Evolutionary conservation across 2,888 invertebrate genomes (phyloP).

Genomic region (Oscheius sp.): DNA sequence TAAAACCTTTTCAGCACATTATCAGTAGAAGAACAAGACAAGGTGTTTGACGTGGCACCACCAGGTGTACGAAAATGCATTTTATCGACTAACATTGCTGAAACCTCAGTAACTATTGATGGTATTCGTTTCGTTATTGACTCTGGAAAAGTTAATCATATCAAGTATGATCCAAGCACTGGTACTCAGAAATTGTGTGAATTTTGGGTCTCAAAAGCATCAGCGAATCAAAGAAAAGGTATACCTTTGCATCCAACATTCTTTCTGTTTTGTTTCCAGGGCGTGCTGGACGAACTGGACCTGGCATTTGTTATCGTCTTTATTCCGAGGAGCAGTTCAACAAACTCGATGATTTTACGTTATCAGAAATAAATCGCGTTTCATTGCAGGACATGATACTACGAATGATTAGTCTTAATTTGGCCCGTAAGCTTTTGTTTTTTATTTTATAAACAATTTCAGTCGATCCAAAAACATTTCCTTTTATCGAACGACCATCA

Average conservation of each 20-base stretch:
- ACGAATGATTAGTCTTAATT: conserved; percentile 91
- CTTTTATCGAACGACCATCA: conserved; percentile 92
- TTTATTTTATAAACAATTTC: conserved; percentile 19
- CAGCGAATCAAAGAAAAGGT: conserved; percentile 94
- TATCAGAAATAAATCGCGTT: conserved; percentile 80
- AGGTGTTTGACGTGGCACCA: conserved; percentile 92
- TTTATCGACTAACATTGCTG: conserved; percentile 96
- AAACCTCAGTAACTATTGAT: conserved; percentile 97
- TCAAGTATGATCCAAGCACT: conserved; percentile 89
- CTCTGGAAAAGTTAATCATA: conserved; percentile 85
- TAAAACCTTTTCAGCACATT: conserved; percentile 78
- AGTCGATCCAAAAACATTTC: conserved; percentile 77
- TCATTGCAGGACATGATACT: conserved; percentile 89
- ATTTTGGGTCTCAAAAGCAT: conserved; percentile 95
- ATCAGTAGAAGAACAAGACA: conserved; percentile 92
- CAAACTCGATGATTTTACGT: conserved; percentile 66
- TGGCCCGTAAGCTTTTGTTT: conserved; percentile 80
- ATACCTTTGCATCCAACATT: too few species aligned
- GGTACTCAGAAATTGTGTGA: conserved; percentile 84
- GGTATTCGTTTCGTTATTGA: conserved; percentile 96
- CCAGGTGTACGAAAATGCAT: conserved; percentile 94
- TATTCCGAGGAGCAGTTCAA: conserved; percentile 71
- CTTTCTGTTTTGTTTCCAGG: too few species aligned
- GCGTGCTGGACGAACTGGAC: conserved; percentile 77
- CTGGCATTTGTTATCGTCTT: conserved; percentile 88